Base-by-base conservation (phyloP, 2,888 invertebrate genomes). In the Drepanosiphum platanoidis region DNA sequence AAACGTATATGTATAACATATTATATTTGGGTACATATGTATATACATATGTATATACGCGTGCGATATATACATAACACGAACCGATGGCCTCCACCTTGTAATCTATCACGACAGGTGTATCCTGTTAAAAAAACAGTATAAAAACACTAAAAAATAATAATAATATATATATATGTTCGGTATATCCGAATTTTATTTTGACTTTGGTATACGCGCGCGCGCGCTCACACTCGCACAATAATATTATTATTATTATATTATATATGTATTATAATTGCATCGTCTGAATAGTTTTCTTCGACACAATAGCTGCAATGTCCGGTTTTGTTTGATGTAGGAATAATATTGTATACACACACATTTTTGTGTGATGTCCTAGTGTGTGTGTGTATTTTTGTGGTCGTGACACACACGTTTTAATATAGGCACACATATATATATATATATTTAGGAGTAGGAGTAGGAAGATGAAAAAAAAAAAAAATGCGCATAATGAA, bases 401-500 rank as follows among this genome's bases (percentile, higher is more conserved):
- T 80, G 68, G 52, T 80, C 80, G 80, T 70, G 80, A 80, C 80
- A 79, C 79, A 70, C 11, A 30, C 18, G 32, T 66, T 72, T 58
- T 68, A 61, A 39, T 66, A 39, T 42, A 78, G n/a, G n/a, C n/a
- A n/a, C n/a, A n/a, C n/a, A n/a, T n/a, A n/a, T n/a, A n/a, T n/a
- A n/a, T n/a, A n/a, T n/a, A n/a, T n/a, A n/a, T n/a, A n/a, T n/a
- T n/a, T n/a, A n/a, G 18, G 66, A n/a, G n/a, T 7, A 32, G 39
- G n/a, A 46, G 80, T 71, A 71, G 71, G 72, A 64, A 32, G 42
- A 66, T 27, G 82, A 83, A 71, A 32, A 82, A 32, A 30, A 58
- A 71, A 81, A 82, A 83, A 84, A 84, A 84, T 84, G 75, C 75
- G 84, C 84, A 84, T 77, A 77, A 77, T 77, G 84, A 77, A 84